Percentiles rank a stretch among this genome's conserved stretches.
Conservation (phyloP, 2,113 vertebrate genomes). For the Cheirogaleus medius region DNA sequence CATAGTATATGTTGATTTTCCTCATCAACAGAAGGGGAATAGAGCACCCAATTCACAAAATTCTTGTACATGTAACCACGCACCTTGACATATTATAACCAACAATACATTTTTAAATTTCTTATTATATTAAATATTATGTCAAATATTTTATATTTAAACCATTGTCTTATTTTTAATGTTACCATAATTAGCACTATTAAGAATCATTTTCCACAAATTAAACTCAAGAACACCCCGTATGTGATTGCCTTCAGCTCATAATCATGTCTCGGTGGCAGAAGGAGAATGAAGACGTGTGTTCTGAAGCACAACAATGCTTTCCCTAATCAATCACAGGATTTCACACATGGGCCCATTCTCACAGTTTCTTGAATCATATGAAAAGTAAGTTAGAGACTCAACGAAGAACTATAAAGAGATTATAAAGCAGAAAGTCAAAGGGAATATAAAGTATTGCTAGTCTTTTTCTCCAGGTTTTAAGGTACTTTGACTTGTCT, state of each 20-base stretch:
- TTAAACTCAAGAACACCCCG: background rate
- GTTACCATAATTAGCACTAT: background rate
- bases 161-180: background rate
- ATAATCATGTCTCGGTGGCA: too few species aligned
- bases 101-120: background rate
- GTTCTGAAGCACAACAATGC: background rate
- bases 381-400: background rate
- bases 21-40: background rate
- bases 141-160: background rate
- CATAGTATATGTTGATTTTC: background rate
- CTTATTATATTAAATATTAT: background rate
- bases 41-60: background rate
- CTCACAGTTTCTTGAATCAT: background rate
- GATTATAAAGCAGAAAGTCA: background rate
- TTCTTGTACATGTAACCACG: background rate
- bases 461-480: background rate
- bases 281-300: too few species aligned
- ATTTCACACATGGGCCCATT: too few species aligned
- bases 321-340: background rate
- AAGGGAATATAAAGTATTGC: background rate
- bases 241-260: background rate
- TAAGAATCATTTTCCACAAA: background rate
- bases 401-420: background rate
- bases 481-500: background rate
- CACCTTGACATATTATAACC: background rate